Conservation (phyloP, 2,113 vertebrate genomes). For the Malaclemys terrapin region DNA sequence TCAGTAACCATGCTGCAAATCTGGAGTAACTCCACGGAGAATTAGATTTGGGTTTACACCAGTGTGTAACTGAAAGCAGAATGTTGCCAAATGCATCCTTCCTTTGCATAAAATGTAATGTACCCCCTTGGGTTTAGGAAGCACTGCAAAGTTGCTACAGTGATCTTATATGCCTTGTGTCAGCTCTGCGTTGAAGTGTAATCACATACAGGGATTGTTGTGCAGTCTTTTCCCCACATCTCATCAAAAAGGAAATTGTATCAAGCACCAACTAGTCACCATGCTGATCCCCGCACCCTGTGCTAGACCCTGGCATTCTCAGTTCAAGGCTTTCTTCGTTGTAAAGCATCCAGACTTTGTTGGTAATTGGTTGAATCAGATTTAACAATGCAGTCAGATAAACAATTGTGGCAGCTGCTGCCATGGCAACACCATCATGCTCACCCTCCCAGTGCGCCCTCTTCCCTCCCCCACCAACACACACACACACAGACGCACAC, state of each 20-base stretch:
- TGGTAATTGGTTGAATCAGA: slow-evolving; percentile 80
- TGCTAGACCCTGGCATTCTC: slow-evolving; percentile 12
- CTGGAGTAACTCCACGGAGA: background rate
- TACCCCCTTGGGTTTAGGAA: background rate
- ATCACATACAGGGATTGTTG: background rate
- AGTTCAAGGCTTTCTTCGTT: slow-evolving; percentile 48
- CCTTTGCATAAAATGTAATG: background rate
- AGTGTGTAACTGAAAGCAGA: background rate
- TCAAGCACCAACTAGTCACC: background rate
- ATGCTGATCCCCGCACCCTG: background rate
- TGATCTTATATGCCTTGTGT: background rate
- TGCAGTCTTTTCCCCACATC: background rate
- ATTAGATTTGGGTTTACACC: background rate
- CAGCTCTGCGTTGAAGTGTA: background rate
- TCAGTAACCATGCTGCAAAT: background rate
- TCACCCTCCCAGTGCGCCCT: slow-evolving; percentile 68
- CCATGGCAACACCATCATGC: slow-evolving; percentile 88
- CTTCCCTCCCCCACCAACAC: slow-evolving; percentile 57
- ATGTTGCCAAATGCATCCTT: background rate
- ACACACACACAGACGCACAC: slow-evolving; percentile 32
- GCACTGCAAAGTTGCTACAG: background rate
- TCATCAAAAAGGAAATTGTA: slow-evolving; percentile 7
- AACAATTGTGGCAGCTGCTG: slow-evolving; percentile 92
- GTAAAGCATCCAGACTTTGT: slow-evolving; percentile 28
- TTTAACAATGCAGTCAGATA: slow-evolving; percentile 84